Base-by-base conservation (phyloP, 2,797 vertebrate species). In the Phoebastria nigripes region DNA sequence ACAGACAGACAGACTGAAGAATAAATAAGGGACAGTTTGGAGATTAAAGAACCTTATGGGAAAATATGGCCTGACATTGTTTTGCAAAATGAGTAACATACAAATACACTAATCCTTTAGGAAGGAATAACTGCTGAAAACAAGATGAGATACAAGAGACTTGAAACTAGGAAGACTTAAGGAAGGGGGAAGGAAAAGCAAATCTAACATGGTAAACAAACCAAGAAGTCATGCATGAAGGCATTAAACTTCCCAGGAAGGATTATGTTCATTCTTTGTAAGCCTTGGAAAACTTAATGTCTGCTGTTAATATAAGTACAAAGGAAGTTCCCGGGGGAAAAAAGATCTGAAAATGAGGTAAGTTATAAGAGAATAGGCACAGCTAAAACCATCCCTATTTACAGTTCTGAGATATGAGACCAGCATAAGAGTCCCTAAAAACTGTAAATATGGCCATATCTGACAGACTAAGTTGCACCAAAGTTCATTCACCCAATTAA, bases 51-150 rank as follows among this genome's bases (percentile, higher is more conserved):
- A 86, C 46, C 22, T 77, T 28, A 10, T 81, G 86, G 76, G 78
- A 79, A 94, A 96, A 70, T 13, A 22, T 0, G 17, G 74, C 47
- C 78, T 85, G 87, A 35, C 41, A 44, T 87, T 93, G 66, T 79
- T 94, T 59, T 81, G 83, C 81, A 73, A 82, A 95, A 62, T 12
- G 66, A 87, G 52, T 77, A 77, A 84, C 92, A 73, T 2, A 69
- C 54, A 89, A 92, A 84, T 51, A 76, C 2, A 3, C 25, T 67
- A 73, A 95, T 92, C 59, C 84, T 87, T 80, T 5, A 10, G 61
- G 71, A 87, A 84, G 63, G 67, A 89, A 59, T 77, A 96, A 82
- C 90, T 92, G 90, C 89, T 37, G 74, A 80, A 90, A 63, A 87
- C 42, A 39, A 44, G 66, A 15, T n/a, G 78, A 80, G 44, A 47